phyloP scores from a whole-genome alignment of 2,888 invertebrate genomes.

The Hirtodrosophila trivittata region DNA sequence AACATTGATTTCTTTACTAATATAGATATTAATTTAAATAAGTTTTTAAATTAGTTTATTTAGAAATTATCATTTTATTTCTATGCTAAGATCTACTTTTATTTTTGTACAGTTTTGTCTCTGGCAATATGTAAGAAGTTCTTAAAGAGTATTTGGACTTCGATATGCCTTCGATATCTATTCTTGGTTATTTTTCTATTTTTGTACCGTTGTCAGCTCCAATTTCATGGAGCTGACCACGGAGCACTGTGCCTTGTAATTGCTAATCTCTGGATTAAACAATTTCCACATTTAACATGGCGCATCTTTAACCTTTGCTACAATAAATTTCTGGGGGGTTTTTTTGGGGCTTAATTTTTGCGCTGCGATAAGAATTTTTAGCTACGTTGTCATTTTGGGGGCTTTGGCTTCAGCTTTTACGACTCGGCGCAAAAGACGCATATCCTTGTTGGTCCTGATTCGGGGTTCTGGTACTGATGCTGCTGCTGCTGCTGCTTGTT shows the following conservation, averaged over 20 bases:
- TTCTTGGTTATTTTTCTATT: conserved; percentile 19
- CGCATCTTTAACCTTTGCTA: conserved; percentile 76
- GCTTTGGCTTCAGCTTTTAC: conserved; percentile 75
- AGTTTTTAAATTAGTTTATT: too few relatives aligned
- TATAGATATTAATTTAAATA: too few relatives aligned
- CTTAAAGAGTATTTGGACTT: conserved; percentile 26
- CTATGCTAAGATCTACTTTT: too few relatives aligned
- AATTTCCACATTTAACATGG: conserved; percentile 80
- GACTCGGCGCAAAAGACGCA: conserved; percentile 74
- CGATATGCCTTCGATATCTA: neutral
- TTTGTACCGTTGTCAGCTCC: conserved; percentile 54
- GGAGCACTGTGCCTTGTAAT: conserved; percentile 66
- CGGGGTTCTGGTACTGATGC: conserved; percentile 19
- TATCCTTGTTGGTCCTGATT: conserved; percentile 43
- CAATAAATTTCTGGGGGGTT: conserved; percentile 60
- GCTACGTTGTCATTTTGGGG: conserved; percentile 73
- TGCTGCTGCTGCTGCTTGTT: conserved; percentile 24
- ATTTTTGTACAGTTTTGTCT: too few relatives aligned
- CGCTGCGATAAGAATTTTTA: conserved; percentile 73
- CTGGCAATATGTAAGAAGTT: too few relatives aligned
- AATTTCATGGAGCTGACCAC: conserved; percentile 77
- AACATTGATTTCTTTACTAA: too few relatives aligned
- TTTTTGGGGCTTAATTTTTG: conserved; percentile 50
- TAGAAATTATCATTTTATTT: too few relatives aligned
- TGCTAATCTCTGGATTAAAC: conserved; percentile 73